Evolutionary conservation across 2,888 invertebrate species (phyloP).

Genomic region (Macaria notata): DNA sequence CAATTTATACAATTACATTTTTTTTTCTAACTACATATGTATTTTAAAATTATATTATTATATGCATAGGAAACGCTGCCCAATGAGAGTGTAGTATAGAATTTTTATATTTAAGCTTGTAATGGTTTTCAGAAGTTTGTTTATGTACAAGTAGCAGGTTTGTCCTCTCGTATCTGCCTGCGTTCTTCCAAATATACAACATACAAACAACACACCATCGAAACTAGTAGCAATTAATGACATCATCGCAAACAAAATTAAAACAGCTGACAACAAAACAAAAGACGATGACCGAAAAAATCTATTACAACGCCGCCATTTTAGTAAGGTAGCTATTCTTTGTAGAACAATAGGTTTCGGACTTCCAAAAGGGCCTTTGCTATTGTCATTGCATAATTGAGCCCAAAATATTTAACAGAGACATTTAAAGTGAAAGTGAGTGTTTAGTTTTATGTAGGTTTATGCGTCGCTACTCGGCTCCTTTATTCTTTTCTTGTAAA

Average conservation of each 20-base stretch:
- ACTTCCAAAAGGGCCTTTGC: constrained; percentile 31
- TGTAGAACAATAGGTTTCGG: constrained; percentile 30
- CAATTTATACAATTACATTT: no score
- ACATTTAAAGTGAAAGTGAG: constrained; percentile 61
- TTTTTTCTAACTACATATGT: no score
- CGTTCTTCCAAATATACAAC: no score
- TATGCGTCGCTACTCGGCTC: constrained; percentile 48
- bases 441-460: constrained; percentile 48
- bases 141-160: no score
- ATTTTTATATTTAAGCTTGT: no score
- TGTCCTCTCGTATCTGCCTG: no score
- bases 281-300: constrained; percentile 35
- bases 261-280: constrained; percentile 32
- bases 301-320: constrained; percentile 23
- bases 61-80: no score
- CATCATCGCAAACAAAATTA: constrained; percentile 31
- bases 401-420: constrained; percentile 39
- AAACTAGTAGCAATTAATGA: constrained; percentile 28
- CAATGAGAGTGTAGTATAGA: no score
- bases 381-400: constrained; percentile 40
- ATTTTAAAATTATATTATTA: no score
- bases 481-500: constrained; percentile 42
- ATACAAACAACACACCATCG: not conserved
- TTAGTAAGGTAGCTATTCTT: constrained; percentile 15
- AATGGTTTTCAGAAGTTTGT: no score